Evolutionary conservation across 2,113 vertebrate species (phyloP).

Genomic region (Pelecanus crispus): DNA sequence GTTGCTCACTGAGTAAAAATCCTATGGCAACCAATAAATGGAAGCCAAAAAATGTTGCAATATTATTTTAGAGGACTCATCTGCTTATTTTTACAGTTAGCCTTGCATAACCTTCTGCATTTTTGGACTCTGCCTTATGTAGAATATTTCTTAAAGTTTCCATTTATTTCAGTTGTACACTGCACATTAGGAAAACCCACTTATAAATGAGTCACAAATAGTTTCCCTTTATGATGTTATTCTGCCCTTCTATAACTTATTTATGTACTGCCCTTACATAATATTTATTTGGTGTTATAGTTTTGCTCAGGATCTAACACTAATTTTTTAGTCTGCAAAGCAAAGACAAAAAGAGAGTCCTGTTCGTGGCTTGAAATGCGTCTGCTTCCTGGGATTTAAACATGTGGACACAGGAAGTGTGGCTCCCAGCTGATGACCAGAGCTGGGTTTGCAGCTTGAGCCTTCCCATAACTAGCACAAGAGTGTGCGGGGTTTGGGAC

Average conservation of each 20-base stretch:
- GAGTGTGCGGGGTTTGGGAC: background rate
- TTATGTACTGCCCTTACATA: slow-evolving; percentile 3
- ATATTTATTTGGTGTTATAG: slow-evolving; percentile 3
- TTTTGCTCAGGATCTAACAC: background rate
- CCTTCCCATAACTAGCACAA: background rate
- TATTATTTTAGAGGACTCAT: slow-evolving; percentile 73
- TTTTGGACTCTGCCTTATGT: slow-evolving; percentile 72
- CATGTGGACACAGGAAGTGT: background rate
- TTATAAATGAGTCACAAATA: slow-evolving; percentile 68
- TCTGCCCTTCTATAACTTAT: slow-evolving; percentile 36
- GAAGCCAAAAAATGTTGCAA: slow-evolving; percentile 72
- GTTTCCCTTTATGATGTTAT: slow-evolving; percentile 38
- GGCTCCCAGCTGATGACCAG: background rate
- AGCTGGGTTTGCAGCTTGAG: background rate
- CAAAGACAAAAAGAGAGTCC: background rate
- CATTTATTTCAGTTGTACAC: slow-evolving; percentile 61
- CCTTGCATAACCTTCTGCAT: slow-evolving; percentile 73
- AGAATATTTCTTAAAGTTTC: slow-evolving; percentile 71
- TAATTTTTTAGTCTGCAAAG: background rate
- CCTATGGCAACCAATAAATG: slow-evolving; percentile 59
- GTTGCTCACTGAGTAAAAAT: slow-evolving; percentile 53
- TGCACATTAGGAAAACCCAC: slow-evolving; percentile 55
- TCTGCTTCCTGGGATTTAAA: background rate
- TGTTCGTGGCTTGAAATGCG: background rate
- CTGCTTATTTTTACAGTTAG: slow-evolving; percentile 75